Conservation (phyloP, 2,113 vertebrate genomes). For the Oncorhynchus mykiss region DNA sequence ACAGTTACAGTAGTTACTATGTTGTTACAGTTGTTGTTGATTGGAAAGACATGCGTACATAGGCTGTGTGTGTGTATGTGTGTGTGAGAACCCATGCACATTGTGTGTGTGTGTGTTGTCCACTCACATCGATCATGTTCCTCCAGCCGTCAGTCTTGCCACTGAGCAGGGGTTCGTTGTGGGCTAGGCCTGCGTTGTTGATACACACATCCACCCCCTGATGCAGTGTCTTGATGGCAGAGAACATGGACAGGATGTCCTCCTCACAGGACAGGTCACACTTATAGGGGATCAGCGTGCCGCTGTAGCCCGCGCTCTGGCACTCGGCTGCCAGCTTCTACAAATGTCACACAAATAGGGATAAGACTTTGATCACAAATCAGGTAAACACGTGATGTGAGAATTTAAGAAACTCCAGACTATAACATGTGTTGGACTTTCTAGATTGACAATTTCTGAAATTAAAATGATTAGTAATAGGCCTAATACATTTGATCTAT, state of each 20-base stretch:
- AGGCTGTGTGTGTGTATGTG: constrained; percentile 11
- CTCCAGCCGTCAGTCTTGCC: constrained; percentile 90
- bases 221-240: constrained; percentile 87
- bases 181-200: constrained; percentile 92
- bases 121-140: constrained; percentile 92
- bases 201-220: constrained; percentile 93
- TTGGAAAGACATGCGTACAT: too few relatives aligned
- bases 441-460: background rate
- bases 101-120: background rate
- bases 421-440: background rate
- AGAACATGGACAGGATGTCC: constrained; percentile 98
- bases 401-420: background rate
- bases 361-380: constrained; percentile 11
- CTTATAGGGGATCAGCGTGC: constrained; percentile 91
- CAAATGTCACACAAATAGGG: constrained; percentile 8
- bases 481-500: background rate
- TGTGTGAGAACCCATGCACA: background rate
- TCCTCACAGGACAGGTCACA: constrained; percentile 94
- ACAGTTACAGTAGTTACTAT: too few relatives aligned
- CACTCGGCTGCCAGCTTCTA: constrained; percentile 94
- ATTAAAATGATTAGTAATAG: background rate
- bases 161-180: constrained; percentile 84
- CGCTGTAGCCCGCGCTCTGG: constrained; percentile 89
- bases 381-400: background rate
- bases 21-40: too few relatives aligned